Evolutionary conservation across 2,888 invertebrate genomes (phyloP).

Genomic region (Sarcophaga rosellei): DNA sequence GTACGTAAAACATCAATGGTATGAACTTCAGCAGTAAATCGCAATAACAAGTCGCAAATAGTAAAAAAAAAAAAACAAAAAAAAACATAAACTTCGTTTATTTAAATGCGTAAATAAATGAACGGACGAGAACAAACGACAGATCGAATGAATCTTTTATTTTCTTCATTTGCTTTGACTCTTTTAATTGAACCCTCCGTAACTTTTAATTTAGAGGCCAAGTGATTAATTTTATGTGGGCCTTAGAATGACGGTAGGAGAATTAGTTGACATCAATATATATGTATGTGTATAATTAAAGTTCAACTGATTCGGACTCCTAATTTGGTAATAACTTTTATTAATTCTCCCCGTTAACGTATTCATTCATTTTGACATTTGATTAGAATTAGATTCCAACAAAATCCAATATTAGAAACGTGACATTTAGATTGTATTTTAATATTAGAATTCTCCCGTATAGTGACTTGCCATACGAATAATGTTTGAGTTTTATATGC

Average conservation of each 20-base stretch:
- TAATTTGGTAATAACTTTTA: conserved; percentile 28
- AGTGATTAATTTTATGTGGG: conserved; percentile 40
- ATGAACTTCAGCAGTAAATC: background rate
- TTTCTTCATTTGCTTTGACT: conserved; percentile 16
- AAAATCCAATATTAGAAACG: conserved; percentile 55
- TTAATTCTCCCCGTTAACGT: conserved; percentile 9
- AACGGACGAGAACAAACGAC: background rate
- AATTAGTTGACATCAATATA: background rate
- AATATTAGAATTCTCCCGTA: background rate
- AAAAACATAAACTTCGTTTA: background rate
- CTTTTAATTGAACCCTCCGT: background rate
- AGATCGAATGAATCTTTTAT: background rate
- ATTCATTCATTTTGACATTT: background rate
- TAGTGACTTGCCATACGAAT: no score
- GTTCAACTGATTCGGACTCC: background rate
- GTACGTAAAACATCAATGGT: background rate
- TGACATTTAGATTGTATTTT: conserved; percentile 51
- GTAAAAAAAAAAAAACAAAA: background rate
- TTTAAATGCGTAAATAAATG: conserved; percentile 21
- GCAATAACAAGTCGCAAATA: conserved; percentile 18
- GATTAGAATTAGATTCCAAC: conserved; percentile 45
- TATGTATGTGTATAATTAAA: background rate
- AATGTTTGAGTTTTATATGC: no score
- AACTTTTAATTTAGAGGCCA: conserved; percentile 40
- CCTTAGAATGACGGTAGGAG: background rate